Conservation (phyloP, 2,113 vertebrate species). For the Oryctolagus cuniculus region mOryCun1.1 NC_091453.1:23670001-23670500, state of each 20-base stretch:
- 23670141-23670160: slow-evolving; percentile 54
- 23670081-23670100: slow-evolving; percentile 37
- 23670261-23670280: neutral
- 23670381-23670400: slow-evolving; percentile 95
- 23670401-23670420: slow-evolving; percentile 95
- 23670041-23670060: slow-evolving; percentile 61
- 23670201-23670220: slow-evolving; percentile 22
- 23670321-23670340: neutral
- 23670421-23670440: slow-evolving; percentile 94
- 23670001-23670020: slow-evolving; percentile 52
- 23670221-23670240: neutral
- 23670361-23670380: slow-evolving; percentile 76
- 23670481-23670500: slow-evolving; percentile 94
- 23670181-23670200: slow-evolving; percentile 12
- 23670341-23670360: slow-evolving; percentile 58
- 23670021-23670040: slow-evolving; percentile 19
- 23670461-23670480: slow-evolving; percentile 95
- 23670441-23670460: slow-evolving; percentile 94
- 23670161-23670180: slow-evolving; percentile 17
- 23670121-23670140: slow-evolving; percentile 8
- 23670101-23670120: slow-evolving; percentile 40
- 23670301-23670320: slow-evolving; percentile 1
- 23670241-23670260: slow-evolving; percentile 14
- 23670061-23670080: slow-evolving; percentile 65
- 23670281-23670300: slow-evolving; percentile 34